phyloP scores from a whole-genome alignment of 2,797 vertebrate genomes.

The Apogon talboti region DNA sequence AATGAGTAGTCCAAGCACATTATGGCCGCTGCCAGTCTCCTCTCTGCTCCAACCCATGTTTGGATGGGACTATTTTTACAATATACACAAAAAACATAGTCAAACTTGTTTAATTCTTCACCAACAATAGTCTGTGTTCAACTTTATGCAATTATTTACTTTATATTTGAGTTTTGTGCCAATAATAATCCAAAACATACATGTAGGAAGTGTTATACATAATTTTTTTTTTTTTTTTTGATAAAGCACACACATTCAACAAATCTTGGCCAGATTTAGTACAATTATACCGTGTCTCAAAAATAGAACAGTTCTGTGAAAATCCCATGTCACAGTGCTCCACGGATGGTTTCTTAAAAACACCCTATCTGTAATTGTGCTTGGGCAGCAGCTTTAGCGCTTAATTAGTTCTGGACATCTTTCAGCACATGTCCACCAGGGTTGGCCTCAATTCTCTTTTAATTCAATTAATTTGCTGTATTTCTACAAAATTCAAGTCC shows the following conservation, averaged over 20 bases:
- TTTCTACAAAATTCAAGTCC: constrained; percentile 24
- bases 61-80: not conserved
- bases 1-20: constrained; percentile 7
- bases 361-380: constrained; percentile 23
- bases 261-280: constrained; percentile 23
- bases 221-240: not conserved
- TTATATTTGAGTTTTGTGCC: not conserved
- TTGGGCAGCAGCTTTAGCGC: constrained; percentile 45
- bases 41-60: not conserved
- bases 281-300: constrained; percentile 18
- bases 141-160: not conserved
- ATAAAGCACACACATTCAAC: constrained; percentile 5
- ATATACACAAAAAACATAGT: not conserved
- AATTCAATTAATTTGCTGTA: constrained; percentile 55
- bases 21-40: not conserved
- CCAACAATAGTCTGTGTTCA: not conserved
- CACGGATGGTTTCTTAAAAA: constrained; percentile 39
- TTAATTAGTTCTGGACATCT: constrained; percentile 63
- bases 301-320: constrained; percentile 37
- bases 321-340: constrained; percentile 35
- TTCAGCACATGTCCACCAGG: constrained; percentile 34
- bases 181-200: not conserved
- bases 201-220: constrained; percentile 2
- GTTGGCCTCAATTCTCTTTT: constrained; percentile 45
- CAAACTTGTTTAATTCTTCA: not conserved